Evolutionary conservation across 2,797 vertebrate genomes (phyloP).

Genomic region (Hydrocynus forskahlii): DNA sequence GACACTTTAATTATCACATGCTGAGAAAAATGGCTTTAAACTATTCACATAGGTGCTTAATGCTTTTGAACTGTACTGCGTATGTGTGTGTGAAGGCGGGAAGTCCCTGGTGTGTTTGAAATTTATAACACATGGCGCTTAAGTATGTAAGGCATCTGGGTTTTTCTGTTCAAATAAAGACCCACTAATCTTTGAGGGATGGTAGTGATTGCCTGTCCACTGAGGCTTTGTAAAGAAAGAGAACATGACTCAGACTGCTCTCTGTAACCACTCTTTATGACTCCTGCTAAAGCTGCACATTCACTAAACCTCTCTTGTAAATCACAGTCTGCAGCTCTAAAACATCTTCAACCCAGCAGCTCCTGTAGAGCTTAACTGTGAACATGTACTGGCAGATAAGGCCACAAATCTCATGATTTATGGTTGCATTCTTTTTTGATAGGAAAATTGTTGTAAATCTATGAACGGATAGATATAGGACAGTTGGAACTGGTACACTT

Average conservation of each 20-base stretch:
- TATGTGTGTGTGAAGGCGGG: background rate
- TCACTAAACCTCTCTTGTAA: background rate
- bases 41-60: no score
- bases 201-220: background rate
- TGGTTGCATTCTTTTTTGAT: background rate
- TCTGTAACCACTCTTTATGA: background rate
- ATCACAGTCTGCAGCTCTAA: background rate
- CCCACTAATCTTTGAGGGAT: background rate
- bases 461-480: no score
- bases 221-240: background rate
- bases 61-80: no score
- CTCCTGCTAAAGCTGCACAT: background rate
- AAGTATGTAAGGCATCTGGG: slow-evolving; percentile 54
- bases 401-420: background rate
- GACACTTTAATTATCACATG: no score
- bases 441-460: background rate
- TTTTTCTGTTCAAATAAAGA: background rate
- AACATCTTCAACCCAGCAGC: background rate
- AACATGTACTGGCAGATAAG: background rate
- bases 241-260: background rate
- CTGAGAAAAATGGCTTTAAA: no score
- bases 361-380: background rate
- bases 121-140: slow-evolving; percentile 53
- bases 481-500: no score
- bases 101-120: background rate